Evolutionary conservation across 2,113 vertebrate species (phyloP).

Genomic region (Acrocephalus kingi): DNA sequence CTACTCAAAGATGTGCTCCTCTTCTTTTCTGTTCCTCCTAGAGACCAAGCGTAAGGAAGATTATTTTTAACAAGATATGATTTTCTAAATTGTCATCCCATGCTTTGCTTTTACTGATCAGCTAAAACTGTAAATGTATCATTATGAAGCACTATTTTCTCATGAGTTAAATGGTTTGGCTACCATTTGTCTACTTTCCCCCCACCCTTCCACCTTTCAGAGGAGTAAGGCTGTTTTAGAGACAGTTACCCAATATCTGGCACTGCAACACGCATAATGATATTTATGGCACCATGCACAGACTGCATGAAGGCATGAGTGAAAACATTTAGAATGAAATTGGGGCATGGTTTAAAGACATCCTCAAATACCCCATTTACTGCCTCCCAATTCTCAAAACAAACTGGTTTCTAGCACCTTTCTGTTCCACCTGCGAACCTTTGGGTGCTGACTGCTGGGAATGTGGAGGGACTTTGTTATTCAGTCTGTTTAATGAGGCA

Average conservation of each 20-base stretch:
- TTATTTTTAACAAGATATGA: slow-evolving; percentile 40
- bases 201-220: not conserved
- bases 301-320: not conserved
- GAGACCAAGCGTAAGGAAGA: slow-evolving; percentile 67
- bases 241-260: not conserved
- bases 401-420: slow-evolving; percentile 79
- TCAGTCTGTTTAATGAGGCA: slow-evolving; percentile 88
- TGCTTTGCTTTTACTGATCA: not conserved
- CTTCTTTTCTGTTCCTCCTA: slow-evolving; percentile 83
- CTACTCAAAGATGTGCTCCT: slow-evolving; percentile 88
- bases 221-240: not conserved
- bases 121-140: not conserved
- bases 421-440: slow-evolving; percentile 82
- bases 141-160: not conserved
- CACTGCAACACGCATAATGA: not conserved
- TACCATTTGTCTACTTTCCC: not conserved
- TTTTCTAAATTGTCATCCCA: not conserved
- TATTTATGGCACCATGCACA: not conserved
- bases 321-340: not conserved
- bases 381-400: not conserved
- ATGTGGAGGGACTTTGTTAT: slow-evolving; percentile 81
- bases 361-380: not conserved
- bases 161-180: not conserved
- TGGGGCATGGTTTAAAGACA: not conserved
- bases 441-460: slow-evolving; percentile 79